Percentiles rank a stretch among this genome's conserved stretches.
phyloP scores from a whole-genome alignment of 1,140 invertebrate species.

The Araneus ventricosus region DNA sequence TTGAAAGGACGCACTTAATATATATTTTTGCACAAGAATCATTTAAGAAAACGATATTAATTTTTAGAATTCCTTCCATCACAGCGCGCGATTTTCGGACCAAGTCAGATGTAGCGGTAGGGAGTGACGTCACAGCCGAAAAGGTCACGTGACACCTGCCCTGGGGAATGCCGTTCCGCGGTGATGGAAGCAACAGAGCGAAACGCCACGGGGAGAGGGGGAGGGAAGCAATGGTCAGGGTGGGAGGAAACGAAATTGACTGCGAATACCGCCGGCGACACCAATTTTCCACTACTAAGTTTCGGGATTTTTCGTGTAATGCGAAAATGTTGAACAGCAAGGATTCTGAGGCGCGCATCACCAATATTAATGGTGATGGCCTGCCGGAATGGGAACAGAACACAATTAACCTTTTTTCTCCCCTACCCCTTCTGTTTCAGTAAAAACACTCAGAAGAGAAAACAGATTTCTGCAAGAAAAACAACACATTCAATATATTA shows the following conservation, averaged over 20 bases:
- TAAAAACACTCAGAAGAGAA: no score
- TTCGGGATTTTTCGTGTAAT: constrained; percentile 21
- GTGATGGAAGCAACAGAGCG: constrained; percentile 44
- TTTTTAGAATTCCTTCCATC: background rate
- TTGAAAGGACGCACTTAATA: no score
- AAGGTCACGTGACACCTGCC: constrained; percentile 65
- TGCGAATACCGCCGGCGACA: constrained; percentile 46
- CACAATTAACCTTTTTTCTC: background rate
- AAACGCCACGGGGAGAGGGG: background rate
- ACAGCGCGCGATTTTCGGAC: background rate
- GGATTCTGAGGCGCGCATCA: background rate
- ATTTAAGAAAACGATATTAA: no score
- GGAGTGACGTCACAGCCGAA: constrained; percentile 44
- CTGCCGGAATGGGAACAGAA: background rate
- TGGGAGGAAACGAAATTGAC: background rate
- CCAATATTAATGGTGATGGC: background rate
- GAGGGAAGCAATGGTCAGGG: background rate
- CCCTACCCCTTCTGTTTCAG: no score
- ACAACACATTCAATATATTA: no score
- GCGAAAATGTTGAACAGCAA: background rate
- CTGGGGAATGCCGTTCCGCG: constrained; percentile 47
- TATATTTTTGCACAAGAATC: no score
- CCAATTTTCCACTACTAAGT: constrained; percentile 42
- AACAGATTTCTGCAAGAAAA: no score
- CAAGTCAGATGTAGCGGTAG: constrained; percentile 31